Evolutionary conservation across 1,140 invertebrate genomes (phyloP).

Genomic region (Pygmarrhopalites habei): DNA sequence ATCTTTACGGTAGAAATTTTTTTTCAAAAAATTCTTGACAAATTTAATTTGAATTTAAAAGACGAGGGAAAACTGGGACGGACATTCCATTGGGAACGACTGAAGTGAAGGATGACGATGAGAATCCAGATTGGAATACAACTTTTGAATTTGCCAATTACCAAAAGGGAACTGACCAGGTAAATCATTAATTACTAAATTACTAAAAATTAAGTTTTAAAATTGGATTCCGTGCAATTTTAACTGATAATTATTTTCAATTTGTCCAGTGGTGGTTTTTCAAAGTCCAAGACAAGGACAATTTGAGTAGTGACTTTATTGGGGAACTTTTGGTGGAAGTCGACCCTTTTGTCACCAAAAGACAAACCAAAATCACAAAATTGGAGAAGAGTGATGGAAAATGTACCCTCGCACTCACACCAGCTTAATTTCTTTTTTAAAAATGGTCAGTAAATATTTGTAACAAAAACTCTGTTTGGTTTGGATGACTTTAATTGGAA

Average conservation of each 20-base stretch:
- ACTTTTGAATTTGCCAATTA: constrained; percentile 32
- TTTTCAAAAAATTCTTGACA: too few relatives aligned
- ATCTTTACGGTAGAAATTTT: too few relatives aligned
- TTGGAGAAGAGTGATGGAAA: constrained; percentile 23
- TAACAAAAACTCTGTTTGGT: too few relatives aligned
- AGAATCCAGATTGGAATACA: constrained; percentile 24
- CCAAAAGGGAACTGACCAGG: constrained; percentile 25
- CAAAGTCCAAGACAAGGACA: constrained; percentile 26
- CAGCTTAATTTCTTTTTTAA: constrained; percentile 23
- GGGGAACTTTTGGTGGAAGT: constrained; percentile 26
- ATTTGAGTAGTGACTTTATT: constrained; percentile 17
- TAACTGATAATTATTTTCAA: too few relatives aligned
- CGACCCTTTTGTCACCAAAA: constrained; percentile 27
- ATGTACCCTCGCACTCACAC: constrained; percentile 24
- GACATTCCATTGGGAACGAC: constrained; percentile 24
- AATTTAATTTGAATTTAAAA: too few relatives aligned
- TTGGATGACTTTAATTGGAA: too few relatives aligned
- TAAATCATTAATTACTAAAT: too few relatives aligned
- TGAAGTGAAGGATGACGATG: constrained; percentile 20
- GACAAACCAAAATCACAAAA: constrained; percentile 22
- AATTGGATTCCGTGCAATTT: too few relatives aligned
- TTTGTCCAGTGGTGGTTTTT: constrained; percentile 26
- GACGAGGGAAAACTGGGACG: constrained; percentile 15
- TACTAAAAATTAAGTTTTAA: too few relatives aligned
- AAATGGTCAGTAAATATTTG: too few relatives aligned